Evolutionary conservation across 2,113 vertebrate genomes (phyloP).

Genomic region (Nesoenas mayeri): DNA sequence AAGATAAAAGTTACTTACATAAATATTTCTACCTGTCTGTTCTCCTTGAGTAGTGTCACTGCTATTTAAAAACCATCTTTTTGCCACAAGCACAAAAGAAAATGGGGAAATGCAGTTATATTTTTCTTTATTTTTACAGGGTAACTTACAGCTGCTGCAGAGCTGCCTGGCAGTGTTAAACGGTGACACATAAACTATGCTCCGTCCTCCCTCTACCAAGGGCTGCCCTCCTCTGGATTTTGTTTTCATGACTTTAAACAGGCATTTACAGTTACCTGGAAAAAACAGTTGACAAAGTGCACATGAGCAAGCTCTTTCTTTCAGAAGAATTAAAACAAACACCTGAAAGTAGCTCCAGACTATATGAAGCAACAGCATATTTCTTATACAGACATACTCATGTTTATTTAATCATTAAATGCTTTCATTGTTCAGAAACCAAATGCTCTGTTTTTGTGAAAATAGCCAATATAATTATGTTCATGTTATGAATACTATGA

Average conservation of each 20-base stretch:
- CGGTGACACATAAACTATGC: conserved; percentile 88
- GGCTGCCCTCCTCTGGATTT: conserved; percentile 82
- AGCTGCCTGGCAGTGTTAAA: conserved; percentile 94
- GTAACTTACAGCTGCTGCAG: conserved; percentile 95
- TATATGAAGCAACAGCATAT: conserved; percentile 56
- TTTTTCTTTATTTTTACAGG: conserved; percentile 76
- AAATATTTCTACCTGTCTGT: not conserved
- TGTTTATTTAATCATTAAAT: conserved; percentile 72
- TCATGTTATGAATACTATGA: conserved; percentile 76
- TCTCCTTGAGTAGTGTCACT: not conserved
- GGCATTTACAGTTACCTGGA: conserved; percentile 73
- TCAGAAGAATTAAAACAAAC: conserved; percentile 49
- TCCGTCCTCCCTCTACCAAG: conserved; percentile 73
- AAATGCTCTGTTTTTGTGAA: conserved; percentile 75
- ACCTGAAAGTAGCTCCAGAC: conserved; percentile 36
- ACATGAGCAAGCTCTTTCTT: conserved; percentile 69
- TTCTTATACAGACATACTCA: conserved; percentile 59
- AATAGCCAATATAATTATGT: conserved; percentile 76
- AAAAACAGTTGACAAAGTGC: conserved; percentile 70
- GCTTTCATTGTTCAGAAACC: conserved; percentile 77
- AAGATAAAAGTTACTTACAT: not conserved
- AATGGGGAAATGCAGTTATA: not conserved
- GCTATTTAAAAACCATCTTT: not conserved
- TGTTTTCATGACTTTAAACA: conserved; percentile 70
- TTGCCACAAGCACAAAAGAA: not conserved